Evolutionary conservation across 1,140 invertebrate genomes (phyloP), one percentile per base, ranked within the genome.

Genomic region (Monochamus saltuarius): DNA sequence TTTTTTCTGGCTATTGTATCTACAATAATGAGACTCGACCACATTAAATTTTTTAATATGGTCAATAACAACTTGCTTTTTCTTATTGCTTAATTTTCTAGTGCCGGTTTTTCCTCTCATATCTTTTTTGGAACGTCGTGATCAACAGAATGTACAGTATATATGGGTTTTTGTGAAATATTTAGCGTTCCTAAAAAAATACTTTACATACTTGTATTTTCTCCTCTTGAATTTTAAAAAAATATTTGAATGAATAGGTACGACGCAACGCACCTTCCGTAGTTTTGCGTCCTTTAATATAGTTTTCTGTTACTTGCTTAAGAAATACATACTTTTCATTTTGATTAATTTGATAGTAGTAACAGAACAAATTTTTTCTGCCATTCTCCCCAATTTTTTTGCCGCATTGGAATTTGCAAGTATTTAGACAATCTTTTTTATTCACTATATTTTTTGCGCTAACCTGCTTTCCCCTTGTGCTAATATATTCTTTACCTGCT

Each of bases 311-410:
- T 46, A 13, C 6, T 46, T 56, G 9, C 39, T 45, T 56, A 14
- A 56, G 19, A 29, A 56, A 56, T n/a, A 56, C n/a, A 46, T 56
- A 56, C 42, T 56, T 56, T 56, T 56, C 54, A 46, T 46, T 56
- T 56, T 56, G 54, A 46, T 45, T 46, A 45, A 56, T 45, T 17
- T 46, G 10, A 46, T 56, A 56, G 40, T 56, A 56, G 36, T 45
- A 46, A n/a, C 22, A 9, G 29, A 56, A 56, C 39, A 34, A 40
- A 16, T 19, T 43, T 35, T 45, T 22, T 45, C 54, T 46, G 7
- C 3, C 16, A 46, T 56, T 22, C n/a, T 56, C 54, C 8, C 13
- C 39, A 1, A 45, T 19, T 19, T 46, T 14, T 47, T 47, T 47
- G 3, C 4, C 14, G 45, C 45, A 47, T 47, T 47, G 11, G 22